These are phyloP conservation scores for Octonoba sinensis DNA, from an alignment of 2,888 invertebrate genomes.

Conservation along the genomic window DNA sequence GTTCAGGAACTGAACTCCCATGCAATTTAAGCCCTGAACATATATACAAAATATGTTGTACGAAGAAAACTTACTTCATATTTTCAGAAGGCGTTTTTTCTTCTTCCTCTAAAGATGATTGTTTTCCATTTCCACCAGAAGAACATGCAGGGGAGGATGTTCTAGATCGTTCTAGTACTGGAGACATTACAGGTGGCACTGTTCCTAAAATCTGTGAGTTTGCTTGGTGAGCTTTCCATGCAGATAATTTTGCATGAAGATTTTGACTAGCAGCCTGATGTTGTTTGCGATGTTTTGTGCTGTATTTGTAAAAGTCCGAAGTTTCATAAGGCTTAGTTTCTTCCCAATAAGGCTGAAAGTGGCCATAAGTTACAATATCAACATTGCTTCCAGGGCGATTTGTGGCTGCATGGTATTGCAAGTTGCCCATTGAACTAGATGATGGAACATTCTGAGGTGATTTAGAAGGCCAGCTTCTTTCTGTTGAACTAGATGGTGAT, in stretches of 20 bases:
- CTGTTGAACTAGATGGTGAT: slow-evolving; percentile 36
- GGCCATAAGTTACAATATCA: slow-evolving; percentile 82
- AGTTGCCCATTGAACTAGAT: slow-evolving; percentile 43
- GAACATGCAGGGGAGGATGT: slow-evolving; percentile 41
- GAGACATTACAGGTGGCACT: slow-evolving; percentile 40
- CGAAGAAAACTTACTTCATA: slow-evolving; percentile 10
- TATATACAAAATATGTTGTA: too few species aligned
- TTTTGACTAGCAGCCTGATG: slow-evolving; percentile 53
- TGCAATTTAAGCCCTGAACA: too few species aligned
- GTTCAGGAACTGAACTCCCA: too few species aligned
- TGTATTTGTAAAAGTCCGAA: slow-evolving; percentile 98
- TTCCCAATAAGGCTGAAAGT: slow-evolving; percentile 88
- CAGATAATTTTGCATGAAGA: slow-evolving; percentile 44
- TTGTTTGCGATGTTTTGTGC: slow-evolving; percentile 86
- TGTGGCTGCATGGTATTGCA: slow-evolving; percentile 28
- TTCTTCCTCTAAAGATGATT: slow-evolving; percentile 4
- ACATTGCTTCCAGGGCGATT: slow-evolving; percentile 35
- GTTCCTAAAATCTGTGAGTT: slow-evolving; percentile 1
- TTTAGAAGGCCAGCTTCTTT: slow-evolving; percentile 37
- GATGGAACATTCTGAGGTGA: slow-evolving; percentile 25
- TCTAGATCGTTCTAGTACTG: slow-evolving; percentile 42
- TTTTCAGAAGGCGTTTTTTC: slow-evolving; percentile 25
- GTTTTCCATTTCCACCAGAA: neutral
- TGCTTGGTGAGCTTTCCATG: slow-evolving; percentile 49
- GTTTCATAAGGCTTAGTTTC: slow-evolving; percentile 97